Evolutionary conservation across 2,888 invertebrate genomes (phyloP).

Genomic region (Chymomyza procnemis): DNA sequence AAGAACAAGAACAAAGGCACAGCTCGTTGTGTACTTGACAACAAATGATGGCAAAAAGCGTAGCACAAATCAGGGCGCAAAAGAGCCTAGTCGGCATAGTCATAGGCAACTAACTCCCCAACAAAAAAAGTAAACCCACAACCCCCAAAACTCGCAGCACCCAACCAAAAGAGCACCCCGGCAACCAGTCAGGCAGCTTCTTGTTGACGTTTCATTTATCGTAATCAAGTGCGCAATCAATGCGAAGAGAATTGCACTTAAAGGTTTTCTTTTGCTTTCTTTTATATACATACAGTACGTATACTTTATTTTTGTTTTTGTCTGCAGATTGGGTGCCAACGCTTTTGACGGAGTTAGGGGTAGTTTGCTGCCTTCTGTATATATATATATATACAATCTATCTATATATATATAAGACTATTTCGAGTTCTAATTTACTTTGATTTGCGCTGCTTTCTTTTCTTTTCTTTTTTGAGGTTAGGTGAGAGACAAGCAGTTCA

Average conservation of each 20-base stretch:
- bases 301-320: background rate
- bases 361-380: background rate
- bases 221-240: constrained; percentile 71
- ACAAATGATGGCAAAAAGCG: constrained; percentile 4
- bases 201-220: constrained; percentile 70
- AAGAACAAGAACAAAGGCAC: background rate
- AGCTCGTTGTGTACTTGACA: constrained; percentile 21
- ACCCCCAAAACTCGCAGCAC: background rate
- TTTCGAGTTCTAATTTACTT: constrained; percentile 57
- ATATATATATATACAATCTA: background rate
- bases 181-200: constrained; percentile 27
- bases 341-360: background rate
- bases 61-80: constrained; percentile 4
- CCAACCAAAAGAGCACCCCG: background rate
- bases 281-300: background rate
- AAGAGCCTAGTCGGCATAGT: constrained; percentile 39
- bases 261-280: constrained; percentile 32
- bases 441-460: constrained; percentile 36
- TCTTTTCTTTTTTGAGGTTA: background rate
- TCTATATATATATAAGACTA: background rate
- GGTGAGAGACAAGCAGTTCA: background rate
- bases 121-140: background rate
- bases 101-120: too few species aligned
- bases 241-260: constrained; percentile 69
- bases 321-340: background rate